phyloP scores from a whole-genome alignment of 2,888 invertebrate genomes.

The Andrena minutula region DNA sequence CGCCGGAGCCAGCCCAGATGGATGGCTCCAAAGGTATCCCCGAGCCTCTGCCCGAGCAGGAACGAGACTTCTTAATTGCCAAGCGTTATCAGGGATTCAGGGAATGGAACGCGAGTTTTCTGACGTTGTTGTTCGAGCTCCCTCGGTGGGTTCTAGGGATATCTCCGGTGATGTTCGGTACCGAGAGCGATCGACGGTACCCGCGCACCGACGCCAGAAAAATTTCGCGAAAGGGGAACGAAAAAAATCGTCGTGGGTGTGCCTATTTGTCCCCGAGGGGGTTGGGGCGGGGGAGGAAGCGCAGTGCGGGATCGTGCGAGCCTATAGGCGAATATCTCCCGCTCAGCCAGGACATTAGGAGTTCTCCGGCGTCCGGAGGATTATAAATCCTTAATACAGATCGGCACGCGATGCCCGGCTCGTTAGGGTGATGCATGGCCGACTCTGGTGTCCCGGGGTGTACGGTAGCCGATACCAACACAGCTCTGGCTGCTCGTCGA shows the following conservation, averaged over 20 bases:
- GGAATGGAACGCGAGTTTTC: not conserved
- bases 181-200: not conserved
- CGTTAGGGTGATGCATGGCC: slow-evolving; percentile 84
- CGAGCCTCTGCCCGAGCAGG: not conserved
- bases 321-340: slow-evolving; percentile 71
- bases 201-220: slow-evolving; percentile 1
- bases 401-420: slow-evolving; percentile 85
- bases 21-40: slow-evolving; percentile 4
- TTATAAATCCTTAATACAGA: slow-evolving; percentile 85
- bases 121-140: not conserved
- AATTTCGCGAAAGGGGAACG: not conserved
- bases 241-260: slow-evolving; percentile 70
- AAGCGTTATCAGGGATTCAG: not conserved
- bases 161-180: not conserved
- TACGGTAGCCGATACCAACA: slow-evolving; percentile 82
- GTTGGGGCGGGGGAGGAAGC: slow-evolving; percentile 30
- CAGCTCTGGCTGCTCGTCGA: slow-evolving; percentile 60
- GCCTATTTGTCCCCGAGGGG: slow-evolving; percentile 46
- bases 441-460: slow-evolving; percentile 82
- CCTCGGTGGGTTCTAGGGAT: not conserved
- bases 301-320: slow-evolving; percentile 48
- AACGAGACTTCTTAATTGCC: slow-evolving; percentile 19
- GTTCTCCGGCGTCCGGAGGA: slow-evolving; percentile 77
- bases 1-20: not conserved
- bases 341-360: slow-evolving; percentile 77